A percentile compares a stretch with the other conserved stretches of the same genome.
phyloP scores from a whole-genome alignment of 2,888 invertebrate genomes.

The Scaptomyza flava region DNA sequence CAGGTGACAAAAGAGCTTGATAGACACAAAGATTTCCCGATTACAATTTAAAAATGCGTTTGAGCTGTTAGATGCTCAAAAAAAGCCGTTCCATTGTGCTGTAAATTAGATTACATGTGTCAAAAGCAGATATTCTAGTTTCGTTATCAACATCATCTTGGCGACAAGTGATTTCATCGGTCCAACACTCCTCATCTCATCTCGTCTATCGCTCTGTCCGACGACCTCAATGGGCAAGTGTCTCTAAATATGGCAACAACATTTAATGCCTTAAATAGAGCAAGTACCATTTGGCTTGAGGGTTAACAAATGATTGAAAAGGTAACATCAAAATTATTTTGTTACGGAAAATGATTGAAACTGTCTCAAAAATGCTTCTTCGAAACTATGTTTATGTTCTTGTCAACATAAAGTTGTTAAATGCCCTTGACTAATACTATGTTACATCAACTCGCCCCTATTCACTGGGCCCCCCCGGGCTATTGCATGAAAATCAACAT shows the following conservation, averaged over 20 bases:
- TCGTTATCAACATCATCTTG: neutral
- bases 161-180: neutral
- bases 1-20: too few species aligned
- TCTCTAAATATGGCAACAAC: constrained; percentile 5
- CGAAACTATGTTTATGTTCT: neutral
- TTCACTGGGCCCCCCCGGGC: too few species aligned
- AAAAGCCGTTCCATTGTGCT: too few species aligned
- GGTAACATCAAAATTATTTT: neutral
- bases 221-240: constrained; percentile 7
- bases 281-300: neutral
- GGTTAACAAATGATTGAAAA: neutral
- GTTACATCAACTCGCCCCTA: neutral
- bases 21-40: too few species aligned
- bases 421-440: constrained; percentile 46
- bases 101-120: too few species aligned
- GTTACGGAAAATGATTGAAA: neutral
- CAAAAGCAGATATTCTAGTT: neutral
- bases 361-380: neutral
- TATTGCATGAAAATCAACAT: constrained; percentile 9
- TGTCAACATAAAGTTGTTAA: neutral
- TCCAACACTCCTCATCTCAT: neutral
- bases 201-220: neutral
- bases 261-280: neutral
- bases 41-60: too few species aligned
- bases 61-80: too few species aligned